Base-by-base conservation (phyloP, 2,888 invertebrate species). In the Spodoptera picta region DNA sequence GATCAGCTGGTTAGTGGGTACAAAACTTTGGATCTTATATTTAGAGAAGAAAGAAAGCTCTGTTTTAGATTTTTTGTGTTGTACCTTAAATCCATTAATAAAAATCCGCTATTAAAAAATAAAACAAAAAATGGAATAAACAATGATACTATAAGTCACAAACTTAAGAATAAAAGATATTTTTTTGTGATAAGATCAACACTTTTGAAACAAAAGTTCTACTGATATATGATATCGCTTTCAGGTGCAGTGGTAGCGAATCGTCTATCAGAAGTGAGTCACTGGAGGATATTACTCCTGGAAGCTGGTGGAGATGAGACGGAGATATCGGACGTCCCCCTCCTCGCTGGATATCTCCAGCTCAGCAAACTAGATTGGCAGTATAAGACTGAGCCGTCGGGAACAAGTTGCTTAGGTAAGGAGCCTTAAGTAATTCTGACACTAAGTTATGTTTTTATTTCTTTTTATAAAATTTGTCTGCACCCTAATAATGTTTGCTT, bases 301-400 rank as follows among this genome's bases (percentile, higher is more conserved):
- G 98, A 98, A 91, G 98, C 98, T 1, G 98, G 98, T 1, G 98
- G 97, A 1, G 98, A 98, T 90, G 98, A 98, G 91, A 98, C 98
- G 0, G 98, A 98, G 90, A 97, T 98, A 82, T 98, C 98, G 0
- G 98, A 98, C 83, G 98, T 98, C 1, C 98, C 98, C 0, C 93
- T 98, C 3, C 95, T 98, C 85, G 98, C 98, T 0, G 98, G 97
- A 0, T 98, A 98, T 83, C 92, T 98, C 58, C 98, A 98, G 88
- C 95, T 98, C 10, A 98, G 97, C 69, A 96, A 97, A 85, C 93
- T 98, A 56, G 98, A 98, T 87, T 98, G 98, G 98, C 97, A 98
- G 84, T 98, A 98, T 88, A 98, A 98, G 90, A 98, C 98, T 1
- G 98, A 98, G 86, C 98, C 98, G 0, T 97, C 98, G 81, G 97